Base-by-base conservation (phyloP, 2,888 invertebrate species). In the Troides oblongomaculatus region DNA sequence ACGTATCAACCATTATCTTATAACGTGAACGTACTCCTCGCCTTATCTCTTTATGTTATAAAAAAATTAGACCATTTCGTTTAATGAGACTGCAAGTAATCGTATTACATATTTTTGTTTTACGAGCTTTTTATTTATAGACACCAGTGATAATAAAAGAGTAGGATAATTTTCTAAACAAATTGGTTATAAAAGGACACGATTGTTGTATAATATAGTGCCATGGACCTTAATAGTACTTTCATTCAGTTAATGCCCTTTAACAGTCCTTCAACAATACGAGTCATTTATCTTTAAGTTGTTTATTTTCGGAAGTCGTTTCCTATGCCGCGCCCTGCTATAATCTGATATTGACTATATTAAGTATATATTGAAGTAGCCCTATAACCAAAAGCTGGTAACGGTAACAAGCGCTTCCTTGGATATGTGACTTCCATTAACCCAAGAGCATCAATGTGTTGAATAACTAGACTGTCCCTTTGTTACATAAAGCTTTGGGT, bases 261-360 rank as follows among this genome's bases (percentile, higher is more conserved):
- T 61, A 46, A 62, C 23, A 46, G 43, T 39, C 10, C 56, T 39
- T 57, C 25, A 8, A 57, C 56, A 67, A 67, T 62, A 53, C 50
- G 25, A 36, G 62, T 65, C 17, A 5, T 62, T 58, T 69, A 59
- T 59, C n/a, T 66, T 25, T 53, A 53, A 59, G 62, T 50, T 50
- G 53, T 53, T 66, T 62, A 59, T 66, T 66, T 70, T 66, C 66
- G 59, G 58, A 30, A 30, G 23, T 58, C 36, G 58, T 53, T 65
- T 66, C 62, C 62, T 58, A 39, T 12, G 63, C 62, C 57, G 39
- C 46, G 23, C 46, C 53, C 53, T 50, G 18, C 64, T 68, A 53
- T 68, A 64, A 68, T 68, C 62, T 63, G 46, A 36, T 63, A 59
- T 64, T 17, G 58, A 50, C 17, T 50, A 14, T 50, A 50, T 50